Evolutionary conservation across 2,888 invertebrate species (phyloP), one percentile per base, ranked within the genome.

Genomic region (Rhogogaster chlorosoma): DNA sequence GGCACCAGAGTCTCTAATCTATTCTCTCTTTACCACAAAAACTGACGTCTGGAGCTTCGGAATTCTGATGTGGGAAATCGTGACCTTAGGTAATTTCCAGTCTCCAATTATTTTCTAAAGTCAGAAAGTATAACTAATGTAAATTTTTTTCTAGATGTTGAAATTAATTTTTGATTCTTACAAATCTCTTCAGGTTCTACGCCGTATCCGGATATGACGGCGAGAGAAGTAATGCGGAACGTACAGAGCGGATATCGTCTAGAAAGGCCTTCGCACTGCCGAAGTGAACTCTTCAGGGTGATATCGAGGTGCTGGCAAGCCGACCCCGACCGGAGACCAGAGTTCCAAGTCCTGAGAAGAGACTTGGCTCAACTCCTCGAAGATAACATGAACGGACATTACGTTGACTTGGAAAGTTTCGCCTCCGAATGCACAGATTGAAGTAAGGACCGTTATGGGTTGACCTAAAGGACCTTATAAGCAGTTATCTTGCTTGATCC

Each of bases 31-130:
- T 93, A 97, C 97, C 85, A 96, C 96, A 45, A 97, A 97, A 91
- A 96, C 97, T 0, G 98, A 98, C 90, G 97, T 98, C 4, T 98
- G 98, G 98, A 97, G 97, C 53, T 98, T 97, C 90, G 98, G 98
- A 26, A 97, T 98, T 83, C 94, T 98, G 64, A 94, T 98, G 89
- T 98, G 98, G 98, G 98, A 98, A 94, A 97, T 98, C 86, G 97
- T 97, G 64, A 97, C 98, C 10, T 94, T 98, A 89, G 97, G 97
- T 96, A 89, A 87, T 90, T 90, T 78, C 26, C 0, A 26, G 26
- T 22, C 26, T 26, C 26, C 45, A 45, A 2, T 61, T 61, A 53
- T n/a, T 26, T 61, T 61, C 26, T 4, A 26, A 4, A 26, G 26
- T 22, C 26, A 22, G 0, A 67, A 29, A 32, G 32, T 86, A 84